These are phyloP conservation scores for Drosophila cracens DNA, from an alignment of 2,888 invertebrate genomes.

Conservation along the genomic window DNA sequence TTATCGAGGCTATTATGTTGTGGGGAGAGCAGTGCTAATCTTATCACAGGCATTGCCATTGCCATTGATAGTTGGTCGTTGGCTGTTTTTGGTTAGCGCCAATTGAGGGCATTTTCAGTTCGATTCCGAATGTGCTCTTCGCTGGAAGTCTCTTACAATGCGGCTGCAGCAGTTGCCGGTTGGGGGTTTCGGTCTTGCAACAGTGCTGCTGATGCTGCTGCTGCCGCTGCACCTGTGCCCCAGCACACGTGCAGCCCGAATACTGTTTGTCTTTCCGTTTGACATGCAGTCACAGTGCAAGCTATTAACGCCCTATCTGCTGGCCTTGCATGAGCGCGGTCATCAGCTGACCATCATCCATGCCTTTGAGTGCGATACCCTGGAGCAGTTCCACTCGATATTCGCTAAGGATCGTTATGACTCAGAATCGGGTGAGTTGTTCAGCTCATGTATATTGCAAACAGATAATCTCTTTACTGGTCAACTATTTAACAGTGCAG, in stretches of 20 bases:
- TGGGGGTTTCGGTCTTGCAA: conserved; percentile 8
- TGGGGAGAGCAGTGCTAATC: conserved; percentile 29
- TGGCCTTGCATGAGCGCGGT: conserved; percentile 78
- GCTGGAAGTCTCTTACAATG: conserved; percentile 26
- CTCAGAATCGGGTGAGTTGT: conserved; percentile 22
- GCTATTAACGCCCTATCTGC: conserved; percentile 71
- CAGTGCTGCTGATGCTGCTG: neutral
- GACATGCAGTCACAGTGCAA: conserved; percentile 72
- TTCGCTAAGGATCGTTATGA: conserved; percentile 26
- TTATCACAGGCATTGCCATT: conserved; percentile 32
- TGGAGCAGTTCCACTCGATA: conserved; percentile 38
- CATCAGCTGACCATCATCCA: conserved; percentile 83
- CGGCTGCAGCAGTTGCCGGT: conserved; percentile 21
- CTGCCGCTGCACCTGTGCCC: conserved; percentile 8
- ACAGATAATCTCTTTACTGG: neutral
- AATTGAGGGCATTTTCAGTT: conserved; percentile 20
- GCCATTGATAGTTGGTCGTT: neutral
- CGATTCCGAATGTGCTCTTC: conserved; percentile 1
- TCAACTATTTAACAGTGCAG: neutral
- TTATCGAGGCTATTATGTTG: neutral
- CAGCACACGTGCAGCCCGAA: conserved; percentile 28
- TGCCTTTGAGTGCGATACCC: conserved; percentile 59
- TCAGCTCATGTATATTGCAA: neutral
- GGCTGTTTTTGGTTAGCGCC: neutral
- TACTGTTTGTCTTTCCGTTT: conserved; percentile 68